These are phyloP conservation scores for Nomada lathburiana DNA, from an alignment of 2,888 invertebrate species.

Conservation along the genomic window DNA sequence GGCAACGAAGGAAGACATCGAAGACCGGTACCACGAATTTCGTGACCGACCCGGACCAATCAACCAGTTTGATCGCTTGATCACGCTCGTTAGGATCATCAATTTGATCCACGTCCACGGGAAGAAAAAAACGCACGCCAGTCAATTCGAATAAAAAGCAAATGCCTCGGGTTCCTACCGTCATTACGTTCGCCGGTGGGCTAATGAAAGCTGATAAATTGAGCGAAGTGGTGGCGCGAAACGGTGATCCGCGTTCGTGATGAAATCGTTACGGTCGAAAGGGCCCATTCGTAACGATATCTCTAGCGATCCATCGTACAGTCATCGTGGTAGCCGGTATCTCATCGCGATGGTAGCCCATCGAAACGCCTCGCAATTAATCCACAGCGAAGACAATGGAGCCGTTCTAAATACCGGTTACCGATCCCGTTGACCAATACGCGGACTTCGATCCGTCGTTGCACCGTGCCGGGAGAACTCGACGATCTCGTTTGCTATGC, in stretches of 20 bases:
- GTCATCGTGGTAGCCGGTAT: constrained; percentile 44
- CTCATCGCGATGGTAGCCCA: constrained; percentile 15
- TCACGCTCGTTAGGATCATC: background rate
- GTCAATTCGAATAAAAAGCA: background rate
- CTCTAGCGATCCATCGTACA: constrained; percentile 53
- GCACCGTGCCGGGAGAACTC: constrained; percentile 41
- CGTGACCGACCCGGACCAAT: background rate
- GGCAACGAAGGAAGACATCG: background rate
- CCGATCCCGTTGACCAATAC: constrained; percentile 70
- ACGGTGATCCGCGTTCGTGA: constrained; percentile 47
- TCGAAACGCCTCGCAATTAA: constrained; percentile 66
- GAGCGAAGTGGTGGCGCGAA: constrained; percentile 38
- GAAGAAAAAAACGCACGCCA: background rate
- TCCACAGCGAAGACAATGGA: constrained; percentile 71
- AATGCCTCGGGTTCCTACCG: constrained; percentile 12
- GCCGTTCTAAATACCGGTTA: constrained; percentile 75
- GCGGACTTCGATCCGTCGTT: constrained; percentile 44
- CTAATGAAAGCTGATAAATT: constrained; percentile 56
- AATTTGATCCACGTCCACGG: background rate
- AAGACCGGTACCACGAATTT: background rate
- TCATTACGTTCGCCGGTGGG: constrained; percentile 2
- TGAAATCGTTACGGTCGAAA: constrained; percentile 62
- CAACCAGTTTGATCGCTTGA: background rate
- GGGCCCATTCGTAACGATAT: constrained; percentile 54
- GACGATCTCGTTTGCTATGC: constrained; percentile 67